A percentile compares a stretch with the other conserved stretches of the same genome.
These are phyloP conservation scores for Vanacampus margaritifer DNA, from an alignment of 2,113 vertebrate genomes.

Conservation along the genomic window DNA sequence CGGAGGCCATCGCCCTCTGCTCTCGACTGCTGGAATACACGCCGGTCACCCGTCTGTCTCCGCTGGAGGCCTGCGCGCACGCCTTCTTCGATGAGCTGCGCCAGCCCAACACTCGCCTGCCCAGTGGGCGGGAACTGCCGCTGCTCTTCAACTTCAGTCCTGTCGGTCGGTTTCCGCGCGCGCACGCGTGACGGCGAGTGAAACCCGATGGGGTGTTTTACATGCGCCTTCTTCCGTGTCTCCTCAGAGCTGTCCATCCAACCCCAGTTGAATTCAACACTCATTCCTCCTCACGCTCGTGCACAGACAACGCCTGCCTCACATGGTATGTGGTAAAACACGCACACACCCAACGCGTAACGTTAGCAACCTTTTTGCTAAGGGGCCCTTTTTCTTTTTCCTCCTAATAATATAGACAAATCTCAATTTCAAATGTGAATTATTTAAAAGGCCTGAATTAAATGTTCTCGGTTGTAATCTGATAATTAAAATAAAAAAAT, in stretches of 20 bases:
- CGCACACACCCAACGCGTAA: background rate
- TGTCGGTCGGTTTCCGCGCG: slow-evolving; percentile 72
- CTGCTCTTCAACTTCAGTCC: slow-evolving; percentile 91
- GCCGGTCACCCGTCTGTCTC: slow-evolving; percentile 85
- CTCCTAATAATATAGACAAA: too few relatives aligned
- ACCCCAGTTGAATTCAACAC: slow-evolving; percentile 84
- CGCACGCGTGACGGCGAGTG: background rate
- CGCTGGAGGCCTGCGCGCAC: slow-evolving; percentile 86
- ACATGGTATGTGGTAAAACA: slow-evolving; percentile 70
- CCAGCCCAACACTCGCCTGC: slow-evolving; percentile 81
- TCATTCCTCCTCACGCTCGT: slow-evolving; percentile 89
- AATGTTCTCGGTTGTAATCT: too few relatives aligned
- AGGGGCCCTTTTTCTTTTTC: background rate
- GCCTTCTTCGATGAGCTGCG: slow-evolving; percentile 90
- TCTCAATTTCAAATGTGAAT: too few relatives aligned
- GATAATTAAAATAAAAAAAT: too few relatives aligned
- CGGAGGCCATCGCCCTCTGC: slow-evolving; percentile 88
- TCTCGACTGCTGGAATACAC: slow-evolving; percentile 91
- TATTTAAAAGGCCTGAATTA: too few relatives aligned
- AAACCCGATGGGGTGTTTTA: background rate
- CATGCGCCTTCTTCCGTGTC: slow-evolving; percentile 6
- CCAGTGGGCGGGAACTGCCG: slow-evolving; percentile 86
- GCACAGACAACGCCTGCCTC: slow-evolving; percentile 78
- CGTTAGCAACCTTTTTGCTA: background rate
- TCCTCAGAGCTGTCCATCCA: slow-evolving; percentile 86